phyloP scores from a whole-genome alignment of 1,140 invertebrate genomes.

The Lerema accius region DNA sequence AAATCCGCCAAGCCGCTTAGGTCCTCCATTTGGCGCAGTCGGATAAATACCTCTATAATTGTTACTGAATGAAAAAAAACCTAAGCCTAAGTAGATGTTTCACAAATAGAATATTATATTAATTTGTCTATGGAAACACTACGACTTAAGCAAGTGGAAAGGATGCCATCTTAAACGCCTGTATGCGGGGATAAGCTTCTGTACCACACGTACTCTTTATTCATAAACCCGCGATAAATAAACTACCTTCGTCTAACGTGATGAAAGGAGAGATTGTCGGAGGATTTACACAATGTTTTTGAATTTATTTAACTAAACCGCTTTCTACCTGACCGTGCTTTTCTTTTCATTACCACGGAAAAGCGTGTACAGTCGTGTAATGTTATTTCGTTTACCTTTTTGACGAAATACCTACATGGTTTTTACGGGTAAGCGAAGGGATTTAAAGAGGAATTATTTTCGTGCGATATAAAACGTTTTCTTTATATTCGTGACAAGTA shows the following conservation, averaged over 20 bases:
- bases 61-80: no score
- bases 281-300: constrained; percentile 39
- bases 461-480: background rate
- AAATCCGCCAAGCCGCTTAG: no score
- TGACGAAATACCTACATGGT: constrained; percentile 4
- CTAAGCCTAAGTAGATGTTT: no score
- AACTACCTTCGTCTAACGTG: constrained; percentile 36
- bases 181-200: no score
- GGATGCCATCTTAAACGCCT: no score
- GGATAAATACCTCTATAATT: no score
- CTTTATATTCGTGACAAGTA: no score
- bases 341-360: constrained; percentile 23
- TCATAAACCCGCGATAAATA: constrained; percentile 40
- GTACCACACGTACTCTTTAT: constrained; percentile 22
- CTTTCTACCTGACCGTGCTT: constrained; percentile 30
- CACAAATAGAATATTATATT: no score
- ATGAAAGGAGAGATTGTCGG: constrained; percentile 44
- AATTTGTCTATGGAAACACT: no score
- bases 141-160: no score
- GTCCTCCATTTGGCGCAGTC: no score
- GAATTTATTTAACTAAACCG: constrained; percentile 49
- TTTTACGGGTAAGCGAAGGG: constrained; percentile 7
- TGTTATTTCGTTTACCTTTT: constrained; percentile 14
- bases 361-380: constrained; percentile 15
- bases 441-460: no score